Percentiles rank a stretch among this genome's conserved stretches.
Conservation (phyloP, 1,140 invertebrate genomes). For the Hyposmocoma kahamanoa region DNA sequence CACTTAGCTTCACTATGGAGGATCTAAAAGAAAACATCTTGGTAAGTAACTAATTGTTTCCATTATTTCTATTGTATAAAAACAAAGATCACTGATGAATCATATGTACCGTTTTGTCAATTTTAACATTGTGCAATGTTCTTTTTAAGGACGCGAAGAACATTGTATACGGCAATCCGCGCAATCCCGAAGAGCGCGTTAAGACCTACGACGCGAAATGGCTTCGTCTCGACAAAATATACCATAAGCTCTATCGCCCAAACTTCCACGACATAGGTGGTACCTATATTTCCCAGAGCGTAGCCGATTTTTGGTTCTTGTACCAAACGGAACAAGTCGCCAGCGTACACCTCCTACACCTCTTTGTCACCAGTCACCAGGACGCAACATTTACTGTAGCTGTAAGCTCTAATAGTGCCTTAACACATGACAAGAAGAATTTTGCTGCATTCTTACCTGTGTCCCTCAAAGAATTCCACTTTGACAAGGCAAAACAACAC, state of each 20-base stretch:
- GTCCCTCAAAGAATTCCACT: conserved; percentile 25
- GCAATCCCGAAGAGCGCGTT: no score
- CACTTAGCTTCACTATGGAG: no score
- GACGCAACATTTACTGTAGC: conserved; percentile 30
- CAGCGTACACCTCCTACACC: conserved; percentile 43
- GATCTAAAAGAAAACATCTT: no score
- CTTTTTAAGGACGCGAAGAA: no score
- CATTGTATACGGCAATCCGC: no score
- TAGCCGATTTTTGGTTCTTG: conserved; percentile 48
- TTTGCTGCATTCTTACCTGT: conserved; percentile 25
- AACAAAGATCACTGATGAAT: no score
- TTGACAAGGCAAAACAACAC: conserved; percentile 26
- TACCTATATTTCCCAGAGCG: conserved; percentile 40
- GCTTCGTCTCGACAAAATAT: conserved; percentile 46
- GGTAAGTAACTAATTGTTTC: no score
- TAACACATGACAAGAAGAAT: conserved; percentile 36
- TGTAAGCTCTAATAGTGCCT: conserved; percentile 28
- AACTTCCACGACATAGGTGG: conserved; percentile 61
- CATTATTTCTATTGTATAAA: no score
- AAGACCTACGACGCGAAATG: conserved; percentile 30
- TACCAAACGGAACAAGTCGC: conserved; percentile 41
- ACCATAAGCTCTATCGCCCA: conserved; percentile 45
- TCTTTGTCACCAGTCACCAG: conserved; percentile 39
- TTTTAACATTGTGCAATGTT: no score
- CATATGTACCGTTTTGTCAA: no score